Percentiles rank a stretch among this genome's conserved stretches.
These are phyloP conservation scores for Silurus asotus DNA, from an alignment of 2,113 vertebrate species.

Conservation along the genomic window DNA sequence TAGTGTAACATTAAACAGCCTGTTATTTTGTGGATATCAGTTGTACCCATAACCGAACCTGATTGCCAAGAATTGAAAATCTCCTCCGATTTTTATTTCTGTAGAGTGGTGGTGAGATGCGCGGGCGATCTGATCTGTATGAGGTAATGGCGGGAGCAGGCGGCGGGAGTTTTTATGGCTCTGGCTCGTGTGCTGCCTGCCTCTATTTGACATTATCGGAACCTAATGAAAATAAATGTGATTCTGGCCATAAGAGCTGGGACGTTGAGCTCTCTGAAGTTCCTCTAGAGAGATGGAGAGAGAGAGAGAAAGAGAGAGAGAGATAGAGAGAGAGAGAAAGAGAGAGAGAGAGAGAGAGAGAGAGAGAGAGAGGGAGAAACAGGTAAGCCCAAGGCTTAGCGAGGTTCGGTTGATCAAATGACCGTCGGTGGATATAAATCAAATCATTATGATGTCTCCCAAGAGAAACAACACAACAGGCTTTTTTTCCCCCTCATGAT, in stretches of 20 bases:
- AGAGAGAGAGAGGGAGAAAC: constrained; percentile 15
- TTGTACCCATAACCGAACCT: constrained; percentile 8
- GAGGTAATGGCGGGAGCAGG: constrained; percentile 59
- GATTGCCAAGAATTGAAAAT: constrained; percentile 27
- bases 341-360: constrained; percentile 16
- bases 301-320: constrained; percentile 13
- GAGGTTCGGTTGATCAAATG: constrained; percentile 50
- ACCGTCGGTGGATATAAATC: constrained; percentile 56
- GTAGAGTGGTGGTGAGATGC: constrained; percentile 25
- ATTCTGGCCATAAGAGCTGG: constrained; percentile 51
- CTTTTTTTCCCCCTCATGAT: constrained; percentile 4
- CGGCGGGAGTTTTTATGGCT: constrained; percentile 52
- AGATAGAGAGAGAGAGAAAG: constrained; percentile 15
- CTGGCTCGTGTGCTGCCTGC: constrained; percentile 50
- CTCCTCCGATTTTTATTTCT: constrained; percentile 20
- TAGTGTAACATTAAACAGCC: constrained; percentile 19
- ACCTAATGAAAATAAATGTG: constrained; percentile 60
- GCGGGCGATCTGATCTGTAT: constrained; percentile 52
- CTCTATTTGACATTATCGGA: constrained; percentile 57
- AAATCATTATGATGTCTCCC: constrained; percentile 55
- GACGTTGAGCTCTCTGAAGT: constrained; percentile 44
- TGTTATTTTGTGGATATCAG: constrained; percentile 30
- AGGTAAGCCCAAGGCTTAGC: constrained; percentile 21
- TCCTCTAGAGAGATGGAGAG: constrained; percentile 9
- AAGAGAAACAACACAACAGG: constrained; percentile 47